A percentile compares a stretch with the other conserved stretches of the same genome.
phyloP scores from a whole-genome alignment of 2,888 invertebrate species.

The Heterodera filipjevi region DNA sequence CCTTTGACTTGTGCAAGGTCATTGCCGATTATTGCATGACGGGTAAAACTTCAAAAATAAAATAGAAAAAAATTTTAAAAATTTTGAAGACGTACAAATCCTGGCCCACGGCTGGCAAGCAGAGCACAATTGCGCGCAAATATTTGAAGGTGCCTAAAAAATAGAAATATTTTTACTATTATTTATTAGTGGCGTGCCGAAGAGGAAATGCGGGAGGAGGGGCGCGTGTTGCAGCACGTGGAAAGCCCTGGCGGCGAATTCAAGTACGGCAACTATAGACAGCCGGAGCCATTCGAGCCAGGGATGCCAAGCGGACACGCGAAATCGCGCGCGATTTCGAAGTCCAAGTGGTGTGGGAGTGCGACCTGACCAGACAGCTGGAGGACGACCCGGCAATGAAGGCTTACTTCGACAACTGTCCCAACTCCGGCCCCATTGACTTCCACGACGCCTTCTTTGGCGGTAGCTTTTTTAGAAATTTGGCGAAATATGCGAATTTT shows the following conservation, averaged over 20 bases:
- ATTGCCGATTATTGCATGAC: too few relatives aligned
- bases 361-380: background rate
- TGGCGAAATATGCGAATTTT: too few relatives aligned
- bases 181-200: background rate
- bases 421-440: background rate
- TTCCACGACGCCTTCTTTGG: slow-evolving; percentile 12
- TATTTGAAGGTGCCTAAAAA: too few relatives aligned
- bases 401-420: background rate
- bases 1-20: too few relatives aligned
- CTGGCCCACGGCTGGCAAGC: background rate
- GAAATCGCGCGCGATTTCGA: too few relatives aligned
- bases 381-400: background rate
- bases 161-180: too few relatives aligned
- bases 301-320: too few relatives aligned
- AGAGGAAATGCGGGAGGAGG: background rate
- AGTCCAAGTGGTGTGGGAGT: slow-evolving; percentile 19
- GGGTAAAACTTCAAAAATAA: background rate
- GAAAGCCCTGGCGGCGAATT: slow-evolving; percentile 13
- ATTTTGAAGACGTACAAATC: background rate
- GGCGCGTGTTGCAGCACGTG: background rate
- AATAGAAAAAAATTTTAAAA: background rate
- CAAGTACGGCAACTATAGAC: slow-evolving; percentile 5
- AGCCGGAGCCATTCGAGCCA: background rate
- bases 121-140: background rate
- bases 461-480: too few relatives aligned